These are phyloP conservation scores for Parapristionchus giblindavisi DNA, from an alignment of 2,888 invertebrate species.

Conservation along the genomic window DNA sequence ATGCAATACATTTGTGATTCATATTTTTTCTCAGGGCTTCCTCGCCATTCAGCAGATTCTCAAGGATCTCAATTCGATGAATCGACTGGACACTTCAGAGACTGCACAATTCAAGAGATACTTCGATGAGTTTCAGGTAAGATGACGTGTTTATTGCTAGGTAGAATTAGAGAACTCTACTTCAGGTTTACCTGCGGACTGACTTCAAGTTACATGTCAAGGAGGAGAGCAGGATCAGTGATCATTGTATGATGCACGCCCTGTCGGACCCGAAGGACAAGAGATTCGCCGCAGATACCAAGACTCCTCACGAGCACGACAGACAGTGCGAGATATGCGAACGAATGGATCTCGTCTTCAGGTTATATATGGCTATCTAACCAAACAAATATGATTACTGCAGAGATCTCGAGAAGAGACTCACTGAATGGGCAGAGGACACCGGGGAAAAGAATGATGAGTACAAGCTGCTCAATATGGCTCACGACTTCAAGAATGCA, in stretches of 20 bases:
- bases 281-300: background rate
- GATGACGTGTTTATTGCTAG: no score
- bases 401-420: background rate
- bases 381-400: background rate
- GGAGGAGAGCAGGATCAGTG: slow-evolving; percentile 25
- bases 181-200: slow-evolving; percentile 33
- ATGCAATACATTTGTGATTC: background rate
- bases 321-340: slow-evolving; percentile 39
- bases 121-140: background rate
- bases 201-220: slow-evolving; percentile 41
- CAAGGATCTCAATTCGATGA: background rate
- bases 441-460: background rate
- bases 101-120: background rate
- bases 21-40: background rate
- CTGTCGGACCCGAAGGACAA: slow-evolving; percentile 34
- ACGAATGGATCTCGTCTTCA: background rate
- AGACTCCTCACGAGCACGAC: slow-evolving; percentile 37
- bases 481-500: background rate
- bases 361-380: background rate
- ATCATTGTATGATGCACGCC: slow-evolving; percentile 39
- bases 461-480: background rate
- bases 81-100: background rate
- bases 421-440: background rate
- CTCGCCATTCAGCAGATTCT: background rate
- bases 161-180: no score